These are phyloP conservation scores for Nothocercus nigrocapillus DNA, from an alignment of 2,113 vertebrate genomes.

Conservation along the genomic window DNA sequence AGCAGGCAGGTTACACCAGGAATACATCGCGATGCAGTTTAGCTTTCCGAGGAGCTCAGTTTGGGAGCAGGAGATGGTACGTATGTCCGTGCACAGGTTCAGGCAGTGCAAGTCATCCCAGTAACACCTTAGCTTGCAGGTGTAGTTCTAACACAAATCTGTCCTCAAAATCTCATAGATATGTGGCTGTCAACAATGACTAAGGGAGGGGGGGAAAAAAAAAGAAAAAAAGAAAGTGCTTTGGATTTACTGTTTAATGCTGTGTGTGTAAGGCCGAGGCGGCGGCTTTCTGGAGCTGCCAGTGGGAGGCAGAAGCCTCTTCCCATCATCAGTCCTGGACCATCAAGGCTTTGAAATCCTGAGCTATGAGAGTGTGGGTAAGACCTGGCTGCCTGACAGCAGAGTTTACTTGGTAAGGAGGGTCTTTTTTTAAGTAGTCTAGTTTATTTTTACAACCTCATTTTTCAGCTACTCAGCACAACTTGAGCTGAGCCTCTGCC, in stretches of 20 bases:
- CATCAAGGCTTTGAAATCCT: neutral
- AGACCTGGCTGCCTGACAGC: neutral
- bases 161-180: neutral
- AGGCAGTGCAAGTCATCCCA: neutral
- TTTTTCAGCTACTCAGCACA: constrained; percentile 33
- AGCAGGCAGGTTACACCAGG: neutral
- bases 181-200: fast-evolving
- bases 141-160: neutral
- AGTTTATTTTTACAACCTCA: constrained; percentile 3
- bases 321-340: fast-evolving
- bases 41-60: neutral
- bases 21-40: neutral
- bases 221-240: neutral
- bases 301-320: neutral
- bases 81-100: neutral
- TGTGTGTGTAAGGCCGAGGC: neutral
- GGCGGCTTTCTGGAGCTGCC: neutral
- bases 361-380: neutral
- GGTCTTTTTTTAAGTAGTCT: no score
- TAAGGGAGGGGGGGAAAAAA: no score
- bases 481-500: neutral
- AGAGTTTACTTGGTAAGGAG: neutral
- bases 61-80: neutral
- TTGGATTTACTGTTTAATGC: neutral
- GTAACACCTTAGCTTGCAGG: neutral